These are phyloP conservation scores for Danio rerio DNA, from an alignment of 2,113 vertebrate species.

Conservation along the genomic window GRCz12tu NC_133176.1:50608001-50608500, in stretches of 20 bases:
- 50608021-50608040: conserved; percentile 54
- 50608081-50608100: conserved; percentile 10
- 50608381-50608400: conserved; percentile 56
- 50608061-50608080: conserved; percentile 18
- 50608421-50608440: conserved; percentile 52
- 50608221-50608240: conserved; percentile 63
- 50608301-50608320: conserved; percentile 39
- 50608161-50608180: conserved; percentile 62
- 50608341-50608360: conserved; percentile 46
- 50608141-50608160: conserved; percentile 55
- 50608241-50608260: conserved; percentile 63
- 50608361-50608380: conserved; percentile 31
- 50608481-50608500: conserved; percentile 38
- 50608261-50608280: conserved; percentile 44
- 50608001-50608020: conserved; percentile 44
- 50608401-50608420: conserved; percentile 48
- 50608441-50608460: conserved; percentile 54
- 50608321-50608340: conserved; percentile 40
- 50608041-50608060: conserved; percentile 43
- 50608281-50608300: conserved; percentile 42
- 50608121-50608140: conserved; percentile 37
- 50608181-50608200: conserved; percentile 68
- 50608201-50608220: conserved; percentile 70
- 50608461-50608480: conserved; percentile 43
- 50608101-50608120: conserved; percentile 25